Percentiles rank a stretch among this genome's conserved stretches.
These are phyloP conservation scores for Formica selysi DNA, from an alignment of 1,140 invertebrate genomes.

Conservation along the genomic window DNA sequence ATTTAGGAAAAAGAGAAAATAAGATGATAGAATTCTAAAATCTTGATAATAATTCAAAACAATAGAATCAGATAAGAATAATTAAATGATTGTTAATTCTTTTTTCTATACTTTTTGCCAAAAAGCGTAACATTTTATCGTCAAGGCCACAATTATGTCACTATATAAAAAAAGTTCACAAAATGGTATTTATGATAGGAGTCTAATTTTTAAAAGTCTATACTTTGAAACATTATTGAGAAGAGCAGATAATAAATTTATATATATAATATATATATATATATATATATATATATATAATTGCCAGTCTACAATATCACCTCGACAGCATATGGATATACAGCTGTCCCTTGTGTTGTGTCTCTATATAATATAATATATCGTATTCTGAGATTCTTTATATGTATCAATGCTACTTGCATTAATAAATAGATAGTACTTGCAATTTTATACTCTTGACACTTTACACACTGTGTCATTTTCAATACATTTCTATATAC, in stretches of 20 bases:
- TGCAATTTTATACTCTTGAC: conserved; percentile 20
- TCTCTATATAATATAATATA: conserved; percentile 58
- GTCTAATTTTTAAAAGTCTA: conserved; percentile 39
- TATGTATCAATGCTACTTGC: conserved; percentile 61
- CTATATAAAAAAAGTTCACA: conserved; percentile 54
- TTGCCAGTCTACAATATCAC: conserved; percentile 66
- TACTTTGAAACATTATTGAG: conserved; percentile 46
- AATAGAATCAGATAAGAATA: conserved; percentile 21
- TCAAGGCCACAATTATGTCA: conserved; percentile 64
- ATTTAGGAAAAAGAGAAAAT: conserved; percentile 63
- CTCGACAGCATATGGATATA: conserved; percentile 45
- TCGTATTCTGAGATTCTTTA: conserved; percentile 33
- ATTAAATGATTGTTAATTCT: conserved; percentile 33
- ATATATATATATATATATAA: conserved; percentile 30
- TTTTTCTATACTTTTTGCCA: conserved; percentile 28
- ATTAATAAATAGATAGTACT: conserved; percentile 61
- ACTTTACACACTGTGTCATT: conserved; percentile 12
- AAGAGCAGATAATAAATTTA: conserved; percentile 55
- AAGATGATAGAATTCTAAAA: conserved; percentile 56
- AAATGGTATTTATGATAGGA: conserved; percentile 41
- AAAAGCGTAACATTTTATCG: conserved; percentile 65
- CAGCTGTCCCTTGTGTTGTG: conserved; percentile 10
- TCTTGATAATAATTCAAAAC: conserved; percentile 48
- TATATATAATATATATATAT: conserved; percentile 14
- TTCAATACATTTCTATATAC: background rate